Evolutionary conservation across 2,113 vertebrate species (phyloP), one percentile per base, ranked within the genome.

Genomic region (Laterallus jamaicensis): DNA sequence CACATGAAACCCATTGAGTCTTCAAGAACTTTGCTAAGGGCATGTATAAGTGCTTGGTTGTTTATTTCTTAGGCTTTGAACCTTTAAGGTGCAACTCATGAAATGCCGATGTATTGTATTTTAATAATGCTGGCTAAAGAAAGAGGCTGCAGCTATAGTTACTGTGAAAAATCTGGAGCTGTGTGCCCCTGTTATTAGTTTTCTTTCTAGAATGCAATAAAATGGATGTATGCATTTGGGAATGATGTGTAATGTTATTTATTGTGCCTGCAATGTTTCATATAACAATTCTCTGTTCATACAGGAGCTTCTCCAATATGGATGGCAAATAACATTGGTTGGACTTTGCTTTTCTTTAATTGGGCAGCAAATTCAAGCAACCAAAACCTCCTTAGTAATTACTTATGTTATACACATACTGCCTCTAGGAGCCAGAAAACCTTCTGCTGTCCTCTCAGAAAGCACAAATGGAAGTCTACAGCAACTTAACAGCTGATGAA

Each of bases 31-130:
- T 87, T 19, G 6, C 35, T 29, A 31, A 73, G 35, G 28, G 15
- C 7, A 2, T 0, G 0, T 15, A 9, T 3, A 52, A 11, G 10
- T 35, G 19, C 50, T 62, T 59, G 55, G 44, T 17, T 66, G 12
- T 25, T 62, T 80, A 35, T 64, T 86, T 70, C 55, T 73, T 49
- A 50, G 62, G 25, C 18, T 90, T 59, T 80, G 21, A 73, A 37
- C 4, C 10, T 42, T 59, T 54, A 29, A 22, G 58, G 31, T 31
- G 4, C 11, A 92, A 6, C 1, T 28, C 20, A 8, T 52, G 12
- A 55, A 64, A n/a, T 5, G 0, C 47, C 26, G 1, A 22, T 15
- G 2, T 40, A 18, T 55, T 26, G 5, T 3, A 25, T 68, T 52
- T 88, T 58, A 80, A 12, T n/a, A 80, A 39, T 47, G 20, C 3